Base-by-base conservation (phyloP, 2,113 vertebrate species). In the Nestor notabilis region DNA sequence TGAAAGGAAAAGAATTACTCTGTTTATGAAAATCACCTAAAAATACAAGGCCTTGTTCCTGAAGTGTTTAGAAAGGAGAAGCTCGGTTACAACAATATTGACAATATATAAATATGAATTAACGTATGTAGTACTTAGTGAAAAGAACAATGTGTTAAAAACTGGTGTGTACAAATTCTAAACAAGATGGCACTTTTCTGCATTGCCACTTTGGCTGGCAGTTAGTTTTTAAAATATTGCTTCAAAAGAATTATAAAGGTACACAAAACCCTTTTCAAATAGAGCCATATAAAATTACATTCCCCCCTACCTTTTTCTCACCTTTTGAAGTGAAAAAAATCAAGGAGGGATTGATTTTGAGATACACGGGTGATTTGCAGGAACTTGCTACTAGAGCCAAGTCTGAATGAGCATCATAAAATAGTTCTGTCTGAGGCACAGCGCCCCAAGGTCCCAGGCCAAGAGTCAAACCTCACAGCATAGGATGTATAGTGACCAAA, bases 1-100 rank as follows among this genome's bases (percentile, higher is more conserved):
- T 98, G 97, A 99, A 97, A 98, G 98, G 97, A 99, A 98, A 98
- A 98, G 72, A 98, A 97, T 98, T 96, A 93, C 96, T 98, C 95
- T 49, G 95, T 97, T 96, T 98, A 98, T 97, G 97, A 98, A 98
- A 98, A 96, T 95, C 95, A 97, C 97, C 97, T 98, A 98, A 98
- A 98, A 98, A 98, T 98, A 98, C 98, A 98, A 97, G 98, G 98
- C 96, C 98, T 97, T 96, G 97, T 97, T 98, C 95, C 97, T 97
- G 88, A 94, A 97, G 81, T 87, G 85, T 97, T 97, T 94, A 90
- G 93, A 97, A 97, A 98, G 95, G 89, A 96, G 91, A 97, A 91
- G 95, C 91, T 97, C 86, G 95, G 83, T 97, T 97, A 97, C 96
- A 97, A 97, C 93, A 94, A 91, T 97, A 97, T 94, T 93, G 96